These are phyloP conservation scores for Myotis daubentonii DNA, from an alignment of 2,797 vertebrate species.

Conservation along the genomic window DNA sequence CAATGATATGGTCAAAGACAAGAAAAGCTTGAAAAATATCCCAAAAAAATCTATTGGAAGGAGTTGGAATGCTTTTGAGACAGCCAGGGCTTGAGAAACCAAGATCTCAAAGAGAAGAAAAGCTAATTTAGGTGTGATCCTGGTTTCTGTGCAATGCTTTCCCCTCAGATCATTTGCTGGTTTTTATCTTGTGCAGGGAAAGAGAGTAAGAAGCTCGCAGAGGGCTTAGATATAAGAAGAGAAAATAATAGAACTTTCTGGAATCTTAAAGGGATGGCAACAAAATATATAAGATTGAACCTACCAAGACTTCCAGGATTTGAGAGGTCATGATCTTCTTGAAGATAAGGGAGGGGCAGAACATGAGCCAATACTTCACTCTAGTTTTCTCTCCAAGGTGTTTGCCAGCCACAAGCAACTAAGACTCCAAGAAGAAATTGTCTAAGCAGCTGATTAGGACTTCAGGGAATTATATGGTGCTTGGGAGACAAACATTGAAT, in stretches of 20 bases:
- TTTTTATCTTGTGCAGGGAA: background rate
- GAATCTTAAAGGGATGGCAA: background rate
- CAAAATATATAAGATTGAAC: background rate
- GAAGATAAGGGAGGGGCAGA: background rate
- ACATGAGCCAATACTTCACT: background rate
- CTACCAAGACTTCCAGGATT: background rate
- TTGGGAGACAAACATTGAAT: background rate
- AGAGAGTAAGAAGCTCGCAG: background rate
- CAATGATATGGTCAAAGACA: background rate
- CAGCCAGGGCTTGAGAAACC: background rate
- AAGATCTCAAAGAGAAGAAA: background rate
- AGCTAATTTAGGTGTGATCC: background rate
- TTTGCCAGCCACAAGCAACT: background rate
- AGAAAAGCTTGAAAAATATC: background rate
- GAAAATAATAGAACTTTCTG: background rate
- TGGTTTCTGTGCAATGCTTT: background rate
- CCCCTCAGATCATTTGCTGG: background rate
- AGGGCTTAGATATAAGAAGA: background rate
- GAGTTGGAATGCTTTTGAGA: background rate
- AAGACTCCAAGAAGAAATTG: background rate
- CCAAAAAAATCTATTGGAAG: background rate
- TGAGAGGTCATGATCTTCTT: background rate
- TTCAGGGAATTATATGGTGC: background rate
- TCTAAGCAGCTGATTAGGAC: background rate
- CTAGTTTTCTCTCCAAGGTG: background rate